Evolutionary conservation across 2,113 vertebrate species (phyloP).

Genomic region (Festucalex cinctus): DNA sequence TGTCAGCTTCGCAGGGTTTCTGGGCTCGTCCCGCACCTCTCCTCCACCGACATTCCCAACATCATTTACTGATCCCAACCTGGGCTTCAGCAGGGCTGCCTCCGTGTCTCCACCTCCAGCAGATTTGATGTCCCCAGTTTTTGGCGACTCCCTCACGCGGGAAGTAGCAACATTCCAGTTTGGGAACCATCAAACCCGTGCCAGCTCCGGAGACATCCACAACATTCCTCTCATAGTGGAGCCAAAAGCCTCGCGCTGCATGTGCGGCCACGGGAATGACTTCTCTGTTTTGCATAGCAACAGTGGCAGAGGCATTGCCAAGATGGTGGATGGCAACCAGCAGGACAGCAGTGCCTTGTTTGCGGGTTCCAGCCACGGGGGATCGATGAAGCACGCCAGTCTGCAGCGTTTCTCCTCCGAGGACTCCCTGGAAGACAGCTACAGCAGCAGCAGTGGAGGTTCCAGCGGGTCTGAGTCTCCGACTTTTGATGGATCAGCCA

Average conservation of each 20-base stretch:
- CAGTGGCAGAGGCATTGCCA: slow-evolving; percentile 39
- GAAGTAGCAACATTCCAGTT: slow-evolving; percentile 69
- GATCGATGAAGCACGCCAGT: slow-evolving; percentile 36
- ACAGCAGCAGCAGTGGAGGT: slow-evolving; percentile 82
- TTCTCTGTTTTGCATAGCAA: slow-evolving; percentile 41
- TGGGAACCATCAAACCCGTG: slow-evolving; percentile 59
- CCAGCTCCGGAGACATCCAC: slow-evolving; percentile 67
- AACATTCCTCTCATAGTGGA: slow-evolving; percentile 65
- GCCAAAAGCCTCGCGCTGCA: slow-evolving; percentile 69
- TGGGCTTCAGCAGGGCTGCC: slow-evolving; percentile 75
- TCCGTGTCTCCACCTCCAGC: slow-evolving; percentile 80
- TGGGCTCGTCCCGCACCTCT: slow-evolving; percentile 55
- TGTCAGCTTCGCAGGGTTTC: slow-evolving; percentile 82
- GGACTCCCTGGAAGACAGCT: slow-evolving; percentile 85
- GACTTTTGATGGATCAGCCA: slow-evolving; percentile 72
- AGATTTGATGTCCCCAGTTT: slow-evolving; percentile 71
- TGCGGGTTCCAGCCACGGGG: slow-evolving; percentile 27
- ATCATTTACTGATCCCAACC: slow-evolving; percentile 66
- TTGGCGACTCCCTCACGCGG: slow-evolving; percentile 50
- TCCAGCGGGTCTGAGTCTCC: slow-evolving; percentile 84
- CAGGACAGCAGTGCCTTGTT: slow-evolving; percentile 31
- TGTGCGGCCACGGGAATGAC: slow-evolving; percentile 71
- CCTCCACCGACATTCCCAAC: slow-evolving; percentile 64
- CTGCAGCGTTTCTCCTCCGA: slow-evolving; percentile 81
- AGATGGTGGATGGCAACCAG: slow-evolving; percentile 43